Base-by-base conservation (phyloP, 1,140 invertebrate genomes). In the Drepana arcuata region DNA sequence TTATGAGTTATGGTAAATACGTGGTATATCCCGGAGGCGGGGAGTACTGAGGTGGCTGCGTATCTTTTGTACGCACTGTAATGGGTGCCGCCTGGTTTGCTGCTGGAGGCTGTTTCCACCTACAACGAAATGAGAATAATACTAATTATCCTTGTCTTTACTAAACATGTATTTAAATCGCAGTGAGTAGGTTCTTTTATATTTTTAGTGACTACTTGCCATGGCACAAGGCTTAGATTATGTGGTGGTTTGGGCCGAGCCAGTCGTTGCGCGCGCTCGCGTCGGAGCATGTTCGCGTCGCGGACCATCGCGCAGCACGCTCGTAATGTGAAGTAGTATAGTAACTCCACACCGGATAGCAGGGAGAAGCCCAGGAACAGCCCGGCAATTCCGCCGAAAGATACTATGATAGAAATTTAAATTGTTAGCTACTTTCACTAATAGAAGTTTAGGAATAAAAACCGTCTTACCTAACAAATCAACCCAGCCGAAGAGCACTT, bases 401-500 rank as follows among this genome's bases (percentile, higher is more conserved):
- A 88, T 18, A 91, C 89, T 90, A 60, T 28, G 42, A 49, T 14
- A 33, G n/a, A n/a, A n/a, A n/a, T n/a, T n/a, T n/a, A n/a, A n/a
- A n/a, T n/a, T n/a, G n/a, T n/a, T n/a, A n/a, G n/a, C n/a, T n/a
- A n/a, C n/a, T n/a, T n/a, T n/a, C n/a, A n/a, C n/a, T n/a, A n/a
- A n/a, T n/a, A n/a, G n/a, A n/a, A n/a, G n/a, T n/a, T n/a, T n/a
- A n/a, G n/a, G n/a, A n/a, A n/a, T 28, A 29, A 16, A 28, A 29
- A 24, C 7, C 37, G 29, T 33, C 45, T 53, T 70, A 85, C 86
- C 90, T 24, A 92, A 58, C 24, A 93, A 79, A 81, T 93, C 91
- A 0, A 92, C 88, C 90, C 90, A 92, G 27, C 91, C 91, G 55
- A 93, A 92, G 11, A 91, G 78, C 1, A 92, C 90, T 64, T 92